Evolutionary conservation across 2,888 invertebrate genomes (phyloP).

Genomic region (Cosmorhoe ocellata): DNA sequence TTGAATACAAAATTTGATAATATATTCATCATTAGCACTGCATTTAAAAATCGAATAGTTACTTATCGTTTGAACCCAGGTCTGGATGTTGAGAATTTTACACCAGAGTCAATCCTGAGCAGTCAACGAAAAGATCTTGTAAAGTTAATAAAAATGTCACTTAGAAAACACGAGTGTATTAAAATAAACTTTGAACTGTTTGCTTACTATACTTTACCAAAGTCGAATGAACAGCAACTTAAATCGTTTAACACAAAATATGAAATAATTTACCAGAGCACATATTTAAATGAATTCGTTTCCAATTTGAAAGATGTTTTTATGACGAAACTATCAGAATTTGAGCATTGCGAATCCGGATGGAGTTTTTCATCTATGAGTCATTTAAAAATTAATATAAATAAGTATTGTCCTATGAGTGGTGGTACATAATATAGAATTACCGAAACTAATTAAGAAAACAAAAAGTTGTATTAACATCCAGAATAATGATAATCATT

Average conservation of each 20-base stretch:
- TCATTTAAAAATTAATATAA: no score
- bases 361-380: no score
- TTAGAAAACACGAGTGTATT: not conserved
- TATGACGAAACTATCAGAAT: not conserved
- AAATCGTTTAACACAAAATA: constrained; percentile 2
- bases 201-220: not conserved
- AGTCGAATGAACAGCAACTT: not conserved
- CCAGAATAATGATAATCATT: no score
- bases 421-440: no score
- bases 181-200: not conserved
- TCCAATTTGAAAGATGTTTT: not conserved
- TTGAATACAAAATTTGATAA: not conserved
- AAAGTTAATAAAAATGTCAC: no score
- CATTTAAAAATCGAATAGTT: constrained; percentile 2
- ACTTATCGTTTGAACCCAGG: not conserved
- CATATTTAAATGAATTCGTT: not conserved
- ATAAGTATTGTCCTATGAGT: no score
- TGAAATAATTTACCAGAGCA: constrained; percentile 1
- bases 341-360: no score
- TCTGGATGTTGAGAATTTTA: not conserved
- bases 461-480: no score
- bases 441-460: no score
- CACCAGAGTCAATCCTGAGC: not conserved
- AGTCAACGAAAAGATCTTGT: no score
- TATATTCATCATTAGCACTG: not conserved